A percentile compares a stretch with the other conserved stretches of the same genome.
These are phyloP conservation scores for Andinoacara biseriatus DNA, from an alignment of 2,113 vertebrate species.

Conservation along the genomic window DNA sequence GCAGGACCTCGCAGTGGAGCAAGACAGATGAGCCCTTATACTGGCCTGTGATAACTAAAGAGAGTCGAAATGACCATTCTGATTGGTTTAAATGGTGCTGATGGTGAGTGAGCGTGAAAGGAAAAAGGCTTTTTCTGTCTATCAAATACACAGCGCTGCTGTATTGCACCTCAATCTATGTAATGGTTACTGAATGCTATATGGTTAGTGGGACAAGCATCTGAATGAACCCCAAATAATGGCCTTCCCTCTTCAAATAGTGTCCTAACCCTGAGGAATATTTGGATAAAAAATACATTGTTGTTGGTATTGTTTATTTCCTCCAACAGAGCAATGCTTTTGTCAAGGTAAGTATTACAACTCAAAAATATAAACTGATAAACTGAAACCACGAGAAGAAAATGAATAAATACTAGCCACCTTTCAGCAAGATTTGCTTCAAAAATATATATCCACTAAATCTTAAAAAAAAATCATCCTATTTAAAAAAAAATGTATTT, in stretches of 20 bases:
- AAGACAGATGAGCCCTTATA: conserved; percentile 74
- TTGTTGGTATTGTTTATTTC: conserved; percentile 53
- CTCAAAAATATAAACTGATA: not conserved
- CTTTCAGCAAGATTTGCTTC: not conserved
- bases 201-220: conserved; percentile 52
- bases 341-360: conserved; percentile 66
- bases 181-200: conserved; percentile 67
- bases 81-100: conserved; percentile 22
- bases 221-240: conserved; percentile 64
- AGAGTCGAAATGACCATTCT: conserved; percentile 27
- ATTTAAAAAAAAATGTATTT: fast-evolving
- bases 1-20: conserved; percentile 77
- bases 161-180: conserved; percentile 64
- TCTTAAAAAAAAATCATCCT: not conserved
- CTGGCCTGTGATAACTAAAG: conserved; percentile 54
- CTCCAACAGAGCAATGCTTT: conserved; percentile 59
- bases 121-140: conserved; percentile 77
- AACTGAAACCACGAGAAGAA: not conserved
- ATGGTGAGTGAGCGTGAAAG: not conserved
- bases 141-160: conserved; percentile 65
- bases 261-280: conserved; percentile 48
- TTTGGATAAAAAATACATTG: conserved; percentile 41
- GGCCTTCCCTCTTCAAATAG: conserved; percentile 32
- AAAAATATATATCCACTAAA: not conserved
- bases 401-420: not conserved